A percentile compares a stretch with the other conserved stretches of the same genome.
Conservation (phyloP, 2,888 invertebrate genomes). For the Galerucella pusilla region DNA sequence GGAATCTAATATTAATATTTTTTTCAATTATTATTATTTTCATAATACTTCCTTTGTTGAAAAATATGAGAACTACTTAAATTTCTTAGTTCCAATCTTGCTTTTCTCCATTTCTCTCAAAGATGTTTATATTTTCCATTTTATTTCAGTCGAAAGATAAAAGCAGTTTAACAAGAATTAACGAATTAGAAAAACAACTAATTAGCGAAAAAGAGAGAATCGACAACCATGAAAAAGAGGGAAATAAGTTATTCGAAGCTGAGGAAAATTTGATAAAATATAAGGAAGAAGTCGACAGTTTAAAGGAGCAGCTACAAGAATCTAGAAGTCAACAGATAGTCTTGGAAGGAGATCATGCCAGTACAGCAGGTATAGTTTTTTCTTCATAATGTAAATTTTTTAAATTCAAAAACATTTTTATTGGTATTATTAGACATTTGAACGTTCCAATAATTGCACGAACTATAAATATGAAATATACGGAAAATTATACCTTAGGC, state of each 20-base stretch:
- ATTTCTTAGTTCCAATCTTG: too few relatives aligned
- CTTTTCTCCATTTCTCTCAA: not conserved
- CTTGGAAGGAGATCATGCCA: slow-evolving; percentile 49
- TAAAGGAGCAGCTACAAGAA: slow-evolving; percentile 68
- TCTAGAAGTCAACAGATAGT: slow-evolving; percentile 66
- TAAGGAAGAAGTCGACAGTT: slow-evolving; percentile 70
- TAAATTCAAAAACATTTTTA: too few relatives aligned
- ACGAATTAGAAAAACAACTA: slow-evolving; percentile 66
- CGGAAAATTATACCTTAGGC: too few relatives aligned
- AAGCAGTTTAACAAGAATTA: slow-evolving; percentile 65
- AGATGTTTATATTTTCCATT: not conserved
- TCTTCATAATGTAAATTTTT: too few relatives aligned
- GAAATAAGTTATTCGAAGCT: slow-evolving; percentile 72
- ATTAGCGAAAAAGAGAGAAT: slow-evolving; percentile 64
- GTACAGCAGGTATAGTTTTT: slow-evolving; percentile 47
- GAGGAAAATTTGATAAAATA: slow-evolving; percentile 74
- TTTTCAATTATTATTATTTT: too few relatives aligned
- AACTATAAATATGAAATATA: too few relatives aligned
- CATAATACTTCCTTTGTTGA: too few relatives aligned
- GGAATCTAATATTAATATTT: too few relatives aligned
- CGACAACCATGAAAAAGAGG: slow-evolving; percentile 67
- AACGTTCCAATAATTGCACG: too few relatives aligned
- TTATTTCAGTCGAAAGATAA: slow-evolving; percentile 65
- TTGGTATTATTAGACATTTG: too few relatives aligned
- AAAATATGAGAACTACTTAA: too few relatives aligned